Evolutionary conservation across 2,113 vertebrate species (phyloP), one percentile per base, ranked within the genome.

Genomic region (Phyllostomus hastatus): DNA sequence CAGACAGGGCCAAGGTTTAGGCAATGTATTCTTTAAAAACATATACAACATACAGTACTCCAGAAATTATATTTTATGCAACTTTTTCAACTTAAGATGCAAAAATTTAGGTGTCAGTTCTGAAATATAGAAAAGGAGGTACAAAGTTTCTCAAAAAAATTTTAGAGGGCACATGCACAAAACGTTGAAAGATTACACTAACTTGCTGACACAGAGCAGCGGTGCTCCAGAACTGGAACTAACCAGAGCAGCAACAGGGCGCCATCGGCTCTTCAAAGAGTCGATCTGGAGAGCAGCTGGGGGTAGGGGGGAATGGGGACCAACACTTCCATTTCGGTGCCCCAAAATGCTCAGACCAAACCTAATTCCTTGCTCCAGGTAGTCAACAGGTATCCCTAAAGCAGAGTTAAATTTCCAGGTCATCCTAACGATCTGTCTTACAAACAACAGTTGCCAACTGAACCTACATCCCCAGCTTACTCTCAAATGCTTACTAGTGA

Each of bases 331-430:
- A 88, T 59, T 67, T 88, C 59, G 61, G 52, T 78, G 43, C 61
- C 35, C 7, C 7, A 72, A 52, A 87, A 73, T 38, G 17, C 9
- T 72, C 61, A 26, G 24, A 81, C 12, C 31, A 91, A 92, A 43
- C 12, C 52, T 38, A 46, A 81, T 57, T 46, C 28, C 72, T 69
- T 48, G 38, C n/a, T 82, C 24, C 76, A 79, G 33, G 43, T 64
- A 54, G 50, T 72, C 64, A 78, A 79, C 2, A 70, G 11, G 52
- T 14, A 84, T 70, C 43, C 35, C 26, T 84, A 92, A 69, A 72
- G 61, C 41, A 89, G 19, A 95, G 17, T 52, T 54, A 94, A 38
- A n/a, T 84, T 35, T 95, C 85, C 43, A 93, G n/a, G 50, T 88
- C 59, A 83, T 38, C 46, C 50, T 80, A 93, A 48, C 14, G 24